Base-by-base conservation (phyloP, 2,797 vertebrate species). In the Sparus aurata region DNA sequence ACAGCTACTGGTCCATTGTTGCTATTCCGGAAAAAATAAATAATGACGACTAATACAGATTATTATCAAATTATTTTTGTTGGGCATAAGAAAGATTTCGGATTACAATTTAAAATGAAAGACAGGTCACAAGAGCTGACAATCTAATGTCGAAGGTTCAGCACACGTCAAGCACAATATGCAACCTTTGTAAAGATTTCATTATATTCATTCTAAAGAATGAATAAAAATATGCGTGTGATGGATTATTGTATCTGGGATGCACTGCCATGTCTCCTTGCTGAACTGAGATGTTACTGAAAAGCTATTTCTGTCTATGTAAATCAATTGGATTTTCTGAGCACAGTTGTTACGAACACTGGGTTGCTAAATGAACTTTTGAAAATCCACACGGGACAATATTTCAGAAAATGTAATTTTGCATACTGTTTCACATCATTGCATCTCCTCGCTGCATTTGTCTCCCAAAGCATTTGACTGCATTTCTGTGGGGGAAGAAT, bases 331-430 rank as follows among this genome's bases (percentile, higher is more conserved):
- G 72, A 83, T 88, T 93, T 92, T 83, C 86, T 78, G 70, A 88
- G 85, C 90, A 79, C 82, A 89, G 93, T 92, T 93, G 92, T 91
- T 92, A 89, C 84, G 77, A 92, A 91, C 87, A 90, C 94, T 91
- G 85, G 89, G 86, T 85, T 91, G 89, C 90, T 93, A 94, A 95
- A 96, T 95, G 92, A 96, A 96, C 94, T 94, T 95, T 94, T 91
- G 93, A 95, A 94, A 92, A 94, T 94, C 86, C 92, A 88, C 93
- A 82, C 52, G 88, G 92, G 93, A 94, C 92, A 92, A 94, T 94
- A 92, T 95, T 95, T 95, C 94, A 94, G 85, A 92, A 95, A 95
- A 96, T 94, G 90, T 95, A 94, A 95, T 96, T 95, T 95, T 95
- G 93, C 92, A 93, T 93, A 95, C 94, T 94, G 94, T 95, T 93